These are phyloP conservation scores for Dinoponera quadriceps DNA, from an alignment of 1,140 invertebrate species.

Conservation along the genomic window DNA sequence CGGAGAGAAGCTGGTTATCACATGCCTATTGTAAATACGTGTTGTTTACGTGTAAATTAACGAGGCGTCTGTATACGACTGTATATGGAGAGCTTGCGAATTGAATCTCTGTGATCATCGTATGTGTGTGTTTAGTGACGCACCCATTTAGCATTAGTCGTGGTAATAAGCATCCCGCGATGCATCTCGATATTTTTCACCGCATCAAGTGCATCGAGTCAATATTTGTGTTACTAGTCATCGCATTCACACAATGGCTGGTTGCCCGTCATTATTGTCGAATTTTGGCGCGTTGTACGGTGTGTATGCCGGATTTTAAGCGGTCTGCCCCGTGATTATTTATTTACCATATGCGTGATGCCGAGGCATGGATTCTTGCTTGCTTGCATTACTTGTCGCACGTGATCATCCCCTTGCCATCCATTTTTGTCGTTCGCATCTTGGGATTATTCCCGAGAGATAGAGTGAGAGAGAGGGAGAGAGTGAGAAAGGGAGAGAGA, in stretches of 20 bases:
- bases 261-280: constrained; percentile 11
- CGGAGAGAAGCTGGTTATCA: neutral
- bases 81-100: constrained; percentile 38
- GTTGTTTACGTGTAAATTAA: constrained; percentile 30
- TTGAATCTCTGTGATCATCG: constrained; percentile 41
- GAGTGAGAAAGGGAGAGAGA: no score
- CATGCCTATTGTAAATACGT: constrained; percentile 31
- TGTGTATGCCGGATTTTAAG: constrained; percentile 13
- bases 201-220: constrained; percentile 37
- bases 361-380: constrained; percentile 63
- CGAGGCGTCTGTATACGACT: constrained; percentile 34
- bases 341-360: constrained; percentile 17
- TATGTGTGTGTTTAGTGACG: constrained; percentile 10
- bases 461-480: no score
- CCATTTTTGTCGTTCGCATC: constrained; percentile 17
- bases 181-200: constrained; percentile 2
- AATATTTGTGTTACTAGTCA: constrained; percentile 49
- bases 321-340: neutral
- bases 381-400: constrained; percentile 75
- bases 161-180: constrained; percentile 12
- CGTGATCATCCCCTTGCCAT: constrained; percentile 47
- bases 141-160: constrained; percentile 5
- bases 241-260: constrained; percentile 50
- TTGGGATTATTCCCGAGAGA: constrained; percentile 1
- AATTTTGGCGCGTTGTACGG: constrained; percentile 6